These are phyloP conservation scores for Nymphalis urticae DNA, from an alignment of 2,888 invertebrate species.

Conservation along the genomic window DNA sequence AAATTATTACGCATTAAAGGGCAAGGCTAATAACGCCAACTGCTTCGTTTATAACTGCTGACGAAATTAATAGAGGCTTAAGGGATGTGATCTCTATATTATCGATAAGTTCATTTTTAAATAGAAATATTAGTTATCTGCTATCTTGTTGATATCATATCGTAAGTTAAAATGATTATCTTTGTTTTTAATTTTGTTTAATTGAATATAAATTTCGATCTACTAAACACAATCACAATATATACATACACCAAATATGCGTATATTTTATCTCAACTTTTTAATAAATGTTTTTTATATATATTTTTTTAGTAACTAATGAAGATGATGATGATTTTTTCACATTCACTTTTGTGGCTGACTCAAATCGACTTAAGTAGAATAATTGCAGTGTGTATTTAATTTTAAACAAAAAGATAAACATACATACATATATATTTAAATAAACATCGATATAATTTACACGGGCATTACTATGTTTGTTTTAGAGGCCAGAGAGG, in stretches of 20 bases:
- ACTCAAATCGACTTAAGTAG: too few relatives aligned
- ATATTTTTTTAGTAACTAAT: too few relatives aligned
- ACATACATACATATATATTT: not conserved
- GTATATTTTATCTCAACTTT: too few relatives aligned
- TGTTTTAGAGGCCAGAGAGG: conserved; percentile 43
- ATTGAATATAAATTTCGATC: too few relatives aligned
- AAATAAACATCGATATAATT: conserved; percentile 19
- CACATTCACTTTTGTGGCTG: too few relatives aligned
- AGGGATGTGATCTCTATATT: conserved; percentile 49
- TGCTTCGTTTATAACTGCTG: conserved; percentile 73
- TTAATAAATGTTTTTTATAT: too few relatives aligned
- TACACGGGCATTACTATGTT: conserved; percentile 46
- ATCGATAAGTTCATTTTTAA: conserved; percentile 22
- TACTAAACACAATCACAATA: too few relatives aligned
- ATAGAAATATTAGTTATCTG: not conserved
- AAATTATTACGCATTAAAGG: conserved; percentile 79
- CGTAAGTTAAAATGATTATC: not conserved
- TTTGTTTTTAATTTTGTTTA: too few relatives aligned
- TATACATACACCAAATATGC: too few relatives aligned
- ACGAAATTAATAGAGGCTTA: conserved; percentile 71
- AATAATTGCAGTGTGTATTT: too few relatives aligned
- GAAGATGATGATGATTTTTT: too few relatives aligned
- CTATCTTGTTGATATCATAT: not conserved
- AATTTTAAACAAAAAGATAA: too few relatives aligned
- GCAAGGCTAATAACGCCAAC: conserved; percentile 75